phyloP scores from a whole-genome alignment of 2,797 vertebrate species.

The Alectoris magna region DNA sequence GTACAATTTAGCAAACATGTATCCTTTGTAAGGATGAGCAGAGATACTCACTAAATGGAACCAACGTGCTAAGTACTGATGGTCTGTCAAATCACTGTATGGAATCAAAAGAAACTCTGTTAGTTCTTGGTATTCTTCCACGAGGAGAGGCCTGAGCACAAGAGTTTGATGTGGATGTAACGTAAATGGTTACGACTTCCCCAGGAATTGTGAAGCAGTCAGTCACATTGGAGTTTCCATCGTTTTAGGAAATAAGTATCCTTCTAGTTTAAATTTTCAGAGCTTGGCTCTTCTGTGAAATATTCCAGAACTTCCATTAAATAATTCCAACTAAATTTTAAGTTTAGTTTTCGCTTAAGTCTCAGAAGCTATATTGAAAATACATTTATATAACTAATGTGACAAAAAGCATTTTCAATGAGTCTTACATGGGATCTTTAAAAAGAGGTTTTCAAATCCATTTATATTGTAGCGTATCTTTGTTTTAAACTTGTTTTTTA shows the following conservation, averaged over 20 bases:
- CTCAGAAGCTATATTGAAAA: not conserved
- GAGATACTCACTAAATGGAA: not conserved
- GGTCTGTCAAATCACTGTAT: not conserved
- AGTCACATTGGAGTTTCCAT: not conserved
- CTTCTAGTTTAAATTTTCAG: not conserved
- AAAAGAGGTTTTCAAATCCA: not conserved
- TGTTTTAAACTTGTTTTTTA: not conserved
- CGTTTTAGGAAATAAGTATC: not conserved
- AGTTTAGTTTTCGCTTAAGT: not conserved
- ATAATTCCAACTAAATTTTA: not conserved
- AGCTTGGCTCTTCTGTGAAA: not conserved
- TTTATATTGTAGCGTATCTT: not conserved
- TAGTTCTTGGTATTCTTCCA: not conserved
- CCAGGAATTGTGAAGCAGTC: not conserved
- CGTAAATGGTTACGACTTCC: not conserved
- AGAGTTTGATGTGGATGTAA: not conserved
- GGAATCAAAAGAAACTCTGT: not conserved
- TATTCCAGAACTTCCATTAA: not conserved
- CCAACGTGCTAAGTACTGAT: not conserved
- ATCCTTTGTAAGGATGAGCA: not conserved
- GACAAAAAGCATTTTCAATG: not conserved
- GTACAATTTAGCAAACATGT: not conserved
- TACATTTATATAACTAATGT: not conserved
- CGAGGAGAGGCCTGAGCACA: not conserved
- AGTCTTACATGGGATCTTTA: not conserved